Conservation (phyloP, 35 echinoderm and acorn worm genomes). For the Ptychodera flava region DNA sequence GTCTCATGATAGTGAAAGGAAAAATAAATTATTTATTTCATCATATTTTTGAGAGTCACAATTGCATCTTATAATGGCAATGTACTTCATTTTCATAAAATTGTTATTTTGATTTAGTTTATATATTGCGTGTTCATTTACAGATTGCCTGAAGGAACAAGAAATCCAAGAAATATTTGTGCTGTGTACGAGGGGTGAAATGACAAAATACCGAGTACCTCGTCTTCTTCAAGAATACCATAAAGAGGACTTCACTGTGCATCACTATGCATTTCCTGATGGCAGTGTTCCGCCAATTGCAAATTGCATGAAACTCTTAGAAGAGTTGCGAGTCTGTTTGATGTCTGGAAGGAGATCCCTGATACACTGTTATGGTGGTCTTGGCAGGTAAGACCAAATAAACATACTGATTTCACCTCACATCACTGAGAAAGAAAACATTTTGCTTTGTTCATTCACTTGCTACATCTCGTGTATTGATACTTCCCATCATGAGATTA, state of each 20-base stretch:
- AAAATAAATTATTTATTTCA: no score
- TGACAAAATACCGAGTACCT: slow-evolving; percentile 65
- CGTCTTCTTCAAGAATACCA: slow-evolving; percentile 57
- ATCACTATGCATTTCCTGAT: slow-evolving; percentile 81
- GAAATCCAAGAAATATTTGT: slow-evolving; percentile 67
- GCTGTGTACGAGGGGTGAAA: slow-evolving; percentile 74
- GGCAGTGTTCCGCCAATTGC: slow-evolving; percentile 48
- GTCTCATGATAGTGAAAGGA: no score
- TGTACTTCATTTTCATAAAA: no score
- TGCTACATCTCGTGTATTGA: no score
- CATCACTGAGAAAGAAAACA: no score
- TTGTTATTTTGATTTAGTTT: no score
- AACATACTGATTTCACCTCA: no score
- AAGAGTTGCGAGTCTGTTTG: slow-evolving; percentile 46
- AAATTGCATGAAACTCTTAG: slow-evolving; percentile 53
- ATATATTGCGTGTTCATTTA: no score
- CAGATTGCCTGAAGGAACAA: slow-evolving; percentile 52
- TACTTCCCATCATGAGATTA: no score
- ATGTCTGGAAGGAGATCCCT: slow-evolving; percentile 26
- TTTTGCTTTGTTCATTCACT: no score
- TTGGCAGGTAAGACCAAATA: slow-evolving; percentile 39
- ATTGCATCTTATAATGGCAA: no score
- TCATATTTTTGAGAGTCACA: no score
- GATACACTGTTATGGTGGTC: slow-evolving; percentile 78
- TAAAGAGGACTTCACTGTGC: slow-evolving; percentile 49